A percentile compares a stretch with the other conserved stretches of the same genome.
Evolutionary conservation across 2,113 vertebrate genomes (phyloP).

Genomic region (human (Homo sapiens)): GRCh38 chr1:82522001-82522500

Average conservation of each 20-base stretch:
- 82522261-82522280: background rate
- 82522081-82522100: background rate
- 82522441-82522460: background rate
- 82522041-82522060: background rate
- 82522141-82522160: background rate
- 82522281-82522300: background rate
- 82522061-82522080: background rate
- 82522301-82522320: background rate
- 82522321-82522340: background rate
- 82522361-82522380: background rate
- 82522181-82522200: background rate
- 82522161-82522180: background rate
- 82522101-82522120: background rate
- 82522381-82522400: background rate
- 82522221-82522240: background rate
- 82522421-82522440: background rate
- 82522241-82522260: background rate
- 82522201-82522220: too few relatives aligned
- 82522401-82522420: background rate
- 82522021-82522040: background rate
- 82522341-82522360: background rate
- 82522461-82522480: background rate
- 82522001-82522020: background rate
- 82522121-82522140: background rate
- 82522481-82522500: background rate